Conservation (phyloP, 2,113 vertebrate genomes). For the Mandrillus leucophaeus region DNA sequence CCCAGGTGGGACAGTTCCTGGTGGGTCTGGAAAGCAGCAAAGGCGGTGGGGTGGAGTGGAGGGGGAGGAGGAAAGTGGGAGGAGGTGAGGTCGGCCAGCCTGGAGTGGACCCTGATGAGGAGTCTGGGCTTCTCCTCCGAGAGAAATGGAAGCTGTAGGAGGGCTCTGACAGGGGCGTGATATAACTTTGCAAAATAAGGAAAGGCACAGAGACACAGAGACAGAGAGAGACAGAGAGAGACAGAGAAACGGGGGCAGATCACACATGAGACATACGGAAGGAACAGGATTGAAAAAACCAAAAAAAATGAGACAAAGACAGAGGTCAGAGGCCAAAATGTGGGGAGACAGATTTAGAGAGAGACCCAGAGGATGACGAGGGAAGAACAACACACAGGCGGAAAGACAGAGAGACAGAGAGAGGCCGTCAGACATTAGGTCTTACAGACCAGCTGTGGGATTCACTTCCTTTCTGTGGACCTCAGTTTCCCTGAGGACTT, state of each 20-base stretch:
- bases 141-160: neutral
- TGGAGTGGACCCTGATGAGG: neutral
- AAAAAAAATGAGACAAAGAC: neutral
- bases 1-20: rapidly evolving
- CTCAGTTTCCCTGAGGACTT: constrained; percentile 50
- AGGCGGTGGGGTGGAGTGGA: neutral
- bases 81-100: neutral
- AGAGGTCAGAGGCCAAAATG: neutral
- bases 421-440: neutral
- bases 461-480: constrained; percentile 8
- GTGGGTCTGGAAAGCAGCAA: neutral
- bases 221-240: neutral
- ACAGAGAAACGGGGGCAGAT: neutral
- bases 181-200: neutral
- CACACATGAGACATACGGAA: too few relatives aligned
- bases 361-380: neutral
- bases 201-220: neutral
- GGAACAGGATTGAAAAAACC: too few relatives aligned
- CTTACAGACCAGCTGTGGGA: neutral
- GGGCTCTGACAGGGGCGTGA: neutral
- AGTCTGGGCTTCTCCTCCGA: neutral
- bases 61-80: neutral
- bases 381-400: neutral
- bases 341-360: neutral
- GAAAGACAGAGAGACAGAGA: neutral